phyloP scores from a whole-genome alignment of 2,888 invertebrate genomes.

The Caenorhabditis japonica region DNA sequence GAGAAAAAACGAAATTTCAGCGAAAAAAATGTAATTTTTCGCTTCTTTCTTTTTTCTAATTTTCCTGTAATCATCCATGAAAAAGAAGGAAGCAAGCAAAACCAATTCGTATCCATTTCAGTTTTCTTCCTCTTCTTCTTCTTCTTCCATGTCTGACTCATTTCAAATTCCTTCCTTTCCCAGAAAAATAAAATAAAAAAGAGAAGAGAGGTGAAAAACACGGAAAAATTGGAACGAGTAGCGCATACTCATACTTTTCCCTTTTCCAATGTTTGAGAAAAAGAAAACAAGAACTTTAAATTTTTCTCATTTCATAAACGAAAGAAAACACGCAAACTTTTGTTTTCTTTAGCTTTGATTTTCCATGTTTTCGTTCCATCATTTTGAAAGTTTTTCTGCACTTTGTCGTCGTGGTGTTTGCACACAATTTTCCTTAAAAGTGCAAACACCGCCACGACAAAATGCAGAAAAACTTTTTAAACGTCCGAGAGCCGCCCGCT shows the following conservation, averaged over 20 bases:
- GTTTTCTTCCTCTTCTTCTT: background rate
- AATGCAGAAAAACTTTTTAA: too few species aligned
- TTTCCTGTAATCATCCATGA: constrained; percentile 2
- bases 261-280: constrained; percentile 5
- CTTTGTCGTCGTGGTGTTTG: too few species aligned
- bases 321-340: too few species aligned
- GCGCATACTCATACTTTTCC: background rate
- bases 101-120: background rate
- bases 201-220: background rate
- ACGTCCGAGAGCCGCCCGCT: too few species aligned
- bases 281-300: background rate
- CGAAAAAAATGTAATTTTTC: constrained; percentile 5
- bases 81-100: background rate
- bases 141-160: constrained; percentile 2
- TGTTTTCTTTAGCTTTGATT: too few species aligned
- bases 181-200: background rate
- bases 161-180: constrained; percentile 2
- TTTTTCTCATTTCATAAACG: too few species aligned
- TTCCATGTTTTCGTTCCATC: too few species aligned
- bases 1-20: background rate
- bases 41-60: too few species aligned
- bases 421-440: too few species aligned
- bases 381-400: too few species aligned
- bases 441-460: too few species aligned
- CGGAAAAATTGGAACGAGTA: background rate